A percentile compares a stretch with the other conserved stretches of the same genome.
These are phyloP conservation scores for Plotosus lineatus DNA, from an alignment of 2,113 vertebrate species.

Conservation along the genomic window DNA sequence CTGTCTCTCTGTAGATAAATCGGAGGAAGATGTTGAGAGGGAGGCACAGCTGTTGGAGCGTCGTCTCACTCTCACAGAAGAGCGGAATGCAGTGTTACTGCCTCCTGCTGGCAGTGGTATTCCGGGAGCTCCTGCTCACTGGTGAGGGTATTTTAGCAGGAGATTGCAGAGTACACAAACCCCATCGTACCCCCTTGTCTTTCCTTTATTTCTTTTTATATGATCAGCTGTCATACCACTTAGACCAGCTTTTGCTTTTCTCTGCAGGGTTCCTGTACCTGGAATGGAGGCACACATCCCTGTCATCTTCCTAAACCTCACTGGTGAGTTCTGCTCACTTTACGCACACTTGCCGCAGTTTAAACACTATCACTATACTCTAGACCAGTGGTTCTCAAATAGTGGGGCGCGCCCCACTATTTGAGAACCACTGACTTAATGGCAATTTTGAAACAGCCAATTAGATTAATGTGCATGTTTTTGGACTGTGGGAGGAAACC, in stretches of 20 bases:
- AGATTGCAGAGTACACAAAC: constrained; percentile 53
- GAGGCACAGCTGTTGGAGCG: constrained; percentile 93
- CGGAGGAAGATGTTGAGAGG: constrained; percentile 88
- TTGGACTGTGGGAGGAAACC: too few species aligned
- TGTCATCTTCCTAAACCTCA: constrained; percentile 93
- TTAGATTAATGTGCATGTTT: too few species aligned
- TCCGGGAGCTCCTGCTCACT: constrained; percentile 92
- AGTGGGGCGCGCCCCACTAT: too few species aligned
- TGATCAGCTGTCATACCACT: neutral
- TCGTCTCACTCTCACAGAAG: constrained; percentile 91
- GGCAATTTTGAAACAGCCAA: too few species aligned
- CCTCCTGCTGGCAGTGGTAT: constrained; percentile 95
- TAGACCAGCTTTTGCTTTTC: neutral
- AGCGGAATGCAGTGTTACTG: constrained; percentile 92
- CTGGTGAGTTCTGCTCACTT: constrained; percentile 72
- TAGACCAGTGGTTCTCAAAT: too few species aligned
- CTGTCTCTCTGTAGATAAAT: constrained; percentile 79
- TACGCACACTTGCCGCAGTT: neutral
- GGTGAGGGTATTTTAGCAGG: constrained; percentile 67
- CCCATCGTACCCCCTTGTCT: constrained; percentile 43
- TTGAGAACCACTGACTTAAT: too few species aligned
- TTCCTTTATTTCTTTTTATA: neutral
- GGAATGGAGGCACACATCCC: constrained; percentile 98
- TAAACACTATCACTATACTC: too few species aligned
- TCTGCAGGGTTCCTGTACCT: constrained; percentile 83